Base-by-base conservation (phyloP, 2,888 invertebrate genomes). In the Hoplodrina ambigua region DNA sequence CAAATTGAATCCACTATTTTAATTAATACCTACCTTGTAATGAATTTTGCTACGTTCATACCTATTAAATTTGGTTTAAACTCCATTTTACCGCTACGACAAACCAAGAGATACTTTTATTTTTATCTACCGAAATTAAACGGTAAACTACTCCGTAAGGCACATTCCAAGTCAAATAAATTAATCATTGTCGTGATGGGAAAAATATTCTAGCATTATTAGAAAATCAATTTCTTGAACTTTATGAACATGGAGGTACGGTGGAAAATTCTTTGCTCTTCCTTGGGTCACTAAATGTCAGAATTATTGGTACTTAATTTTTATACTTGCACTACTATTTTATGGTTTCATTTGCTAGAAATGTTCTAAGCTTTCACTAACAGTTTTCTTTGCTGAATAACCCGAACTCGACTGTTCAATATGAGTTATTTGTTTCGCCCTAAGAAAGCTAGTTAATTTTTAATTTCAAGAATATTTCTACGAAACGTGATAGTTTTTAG, bases 331-430 rank as follows among this genome's bases (percentile, higher is more conserved):
- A 50, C 15, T 52, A 25, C 46, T 37, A 30, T 19, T 75, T 37
- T 64, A 60, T 15, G 66, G 66, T 71, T 75, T 71, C 75, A 41
- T 56, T 75, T 55, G 19, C 20, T 41, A 53, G 52, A 62, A 69
- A 46, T 25, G 6, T 70, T 64, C 33, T 41, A 52, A 66, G 52
- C 25, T 10, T 33, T n/a, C 15, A 41, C n/a, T 44, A 10, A 52
- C 17, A 64, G 52, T 30, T 62, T 71, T 66, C 59, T 52, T 71
- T 52, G 15, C 25, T 41, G 15, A 73, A 69, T n/a, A 53, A 61
- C 15, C 49, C 44, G 5, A 41, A 52, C 55, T 19, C 25, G 41
- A 44, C 72, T 11, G 17, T 59, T 53, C 20, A 53, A 53, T 61
- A 57, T 20, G n/a, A 11, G 19, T 33, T 46, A 19, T 73, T 75